Percentiles rank a stretch among this genome's conserved stretches.
Evolutionary conservation across 2,888 invertebrate genomes (phyloP).

Genomic region (Leucophora obtusa): DNA sequence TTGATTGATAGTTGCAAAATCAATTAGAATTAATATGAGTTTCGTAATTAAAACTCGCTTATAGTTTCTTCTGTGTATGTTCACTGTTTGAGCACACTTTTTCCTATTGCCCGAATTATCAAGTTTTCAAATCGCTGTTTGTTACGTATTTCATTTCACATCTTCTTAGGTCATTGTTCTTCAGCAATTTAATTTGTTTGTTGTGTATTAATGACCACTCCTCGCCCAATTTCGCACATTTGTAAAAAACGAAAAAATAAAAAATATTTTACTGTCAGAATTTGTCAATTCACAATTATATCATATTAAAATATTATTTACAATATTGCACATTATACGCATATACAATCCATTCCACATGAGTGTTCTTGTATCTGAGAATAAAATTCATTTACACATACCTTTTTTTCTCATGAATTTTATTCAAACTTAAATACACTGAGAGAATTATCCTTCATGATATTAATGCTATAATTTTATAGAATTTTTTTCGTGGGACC

Average conservation of each 20-base stretch:
- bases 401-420: slow-evolving; percentile 31
- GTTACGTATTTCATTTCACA: background rate
- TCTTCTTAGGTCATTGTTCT: background rate
- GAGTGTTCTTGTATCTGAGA: background rate
- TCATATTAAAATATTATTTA: slow-evolving; percentile 18
- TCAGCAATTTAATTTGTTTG: background rate
- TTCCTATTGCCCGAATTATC: no score
- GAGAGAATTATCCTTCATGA: no score
- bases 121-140: no score
- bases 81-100: no score
- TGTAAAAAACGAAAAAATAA: background rate
- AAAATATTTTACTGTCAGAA: slow-evolving; percentile 42
- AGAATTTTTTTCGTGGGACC: no score
- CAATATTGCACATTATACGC: slow-evolving; percentile 10
- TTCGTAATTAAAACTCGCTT: no score
- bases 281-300: slow-evolving; percentile 45
- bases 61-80: no score
- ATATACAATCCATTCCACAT: background rate
- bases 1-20: no score
- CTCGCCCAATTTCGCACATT: background rate
- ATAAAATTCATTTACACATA: slow-evolving; percentile 48
- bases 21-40: no score
- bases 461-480: no score
- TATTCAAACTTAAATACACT: slow-evolving; percentile 22
- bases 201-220: slow-evolving; percentile 6